Evolutionary conservation across 2,797 vertebrate species (phyloP), one percentile per base, ranked within the genome.

Genomic region (Podargus strigoides): DNA sequence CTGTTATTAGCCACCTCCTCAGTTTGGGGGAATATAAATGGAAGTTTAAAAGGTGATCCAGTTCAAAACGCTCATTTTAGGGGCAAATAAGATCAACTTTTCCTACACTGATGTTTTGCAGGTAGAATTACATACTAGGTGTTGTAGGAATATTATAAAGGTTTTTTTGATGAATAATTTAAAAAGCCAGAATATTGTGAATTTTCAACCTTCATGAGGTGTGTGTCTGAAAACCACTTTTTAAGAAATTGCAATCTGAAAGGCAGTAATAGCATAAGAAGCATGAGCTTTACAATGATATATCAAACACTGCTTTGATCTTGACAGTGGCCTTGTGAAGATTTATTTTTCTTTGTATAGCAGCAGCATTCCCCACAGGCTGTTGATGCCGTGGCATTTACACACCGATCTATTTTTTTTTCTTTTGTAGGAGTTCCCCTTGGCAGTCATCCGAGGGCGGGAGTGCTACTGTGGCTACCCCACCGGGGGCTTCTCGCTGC

Each of bases 391-490:
- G 0, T 10, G 53, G 47, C 56, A 53, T 44, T 84, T 41, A 3
- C 21, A 2, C 47, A 3, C 49, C 1, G 19, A 17, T 21, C 10
- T 15, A 1, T 42, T 67, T 58, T 75, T 75, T 58, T 30, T 59
- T 42, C 50, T 13, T 18, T 14, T 6, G 12, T 67, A 99, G 99
- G 99, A 99, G 97, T 98, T 99, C 85, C 99, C 99, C 6, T 75
- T 99, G 97, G 99, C 99, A 6, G 96, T 99, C 92, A 94, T 99
- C 93, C 97, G 95, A 84, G 97, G 96, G 77, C 97, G 73, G 55
- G 97, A 98, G 60, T 99, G 99, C 93, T 98, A 98, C 97, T 99
- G 99, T 6, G 98, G 98, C 0, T 98, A 97, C 95, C 98, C 98
- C 46, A 99, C 98, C 0, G 90, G 98, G 41, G 93, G 97, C 59